A percentile compares a stretch with the other conserved stretches of the same genome.
These are phyloP conservation scores for Venturia canescens DNA, from an alignment of 1,140 invertebrate species.

Conservation along the genomic window DNA sequence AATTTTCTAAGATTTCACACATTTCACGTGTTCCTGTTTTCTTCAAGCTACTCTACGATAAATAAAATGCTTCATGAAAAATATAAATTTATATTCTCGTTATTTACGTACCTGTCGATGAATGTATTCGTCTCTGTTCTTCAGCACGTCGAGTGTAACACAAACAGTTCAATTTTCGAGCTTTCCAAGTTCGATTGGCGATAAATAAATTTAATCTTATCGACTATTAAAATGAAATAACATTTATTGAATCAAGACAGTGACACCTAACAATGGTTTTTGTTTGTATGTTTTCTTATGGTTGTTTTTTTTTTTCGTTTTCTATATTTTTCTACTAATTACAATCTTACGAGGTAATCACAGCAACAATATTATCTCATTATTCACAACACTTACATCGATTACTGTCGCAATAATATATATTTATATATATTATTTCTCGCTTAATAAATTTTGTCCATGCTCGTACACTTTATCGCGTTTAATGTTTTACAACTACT, in stretches of 20 bases:
- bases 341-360: constrained; percentile 78
- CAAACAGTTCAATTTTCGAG: neutral
- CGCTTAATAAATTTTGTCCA: constrained; percentile 74
- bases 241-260: constrained; percentile 77
- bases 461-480: constrained; percentile 73
- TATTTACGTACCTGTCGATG: constrained; percentile 5
- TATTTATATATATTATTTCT: constrained; percentile 61
- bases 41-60: no score
- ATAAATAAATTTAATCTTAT: neutral
- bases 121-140: no score
- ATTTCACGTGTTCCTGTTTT: no score
- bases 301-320: constrained; percentile 57
- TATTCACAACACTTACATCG: constrained; percentile 78
- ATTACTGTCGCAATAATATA: constrained; percentile 75
- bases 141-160: no score
- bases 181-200: neutral
- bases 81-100: no score
- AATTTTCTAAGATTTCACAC: no score
- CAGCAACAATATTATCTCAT: constrained; percentile 78
- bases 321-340: constrained; percentile 76
- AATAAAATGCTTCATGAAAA: no score
- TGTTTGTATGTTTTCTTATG: constrained; percentile 49
- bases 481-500: constrained; percentile 63
- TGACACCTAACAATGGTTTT: constrained; percentile 75
- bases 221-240: constrained; percentile 76